phyloP scores from a whole-genome alignment of 2,797 vertebrate genomes.

The Urocyon cinereoargenteus region DNA sequence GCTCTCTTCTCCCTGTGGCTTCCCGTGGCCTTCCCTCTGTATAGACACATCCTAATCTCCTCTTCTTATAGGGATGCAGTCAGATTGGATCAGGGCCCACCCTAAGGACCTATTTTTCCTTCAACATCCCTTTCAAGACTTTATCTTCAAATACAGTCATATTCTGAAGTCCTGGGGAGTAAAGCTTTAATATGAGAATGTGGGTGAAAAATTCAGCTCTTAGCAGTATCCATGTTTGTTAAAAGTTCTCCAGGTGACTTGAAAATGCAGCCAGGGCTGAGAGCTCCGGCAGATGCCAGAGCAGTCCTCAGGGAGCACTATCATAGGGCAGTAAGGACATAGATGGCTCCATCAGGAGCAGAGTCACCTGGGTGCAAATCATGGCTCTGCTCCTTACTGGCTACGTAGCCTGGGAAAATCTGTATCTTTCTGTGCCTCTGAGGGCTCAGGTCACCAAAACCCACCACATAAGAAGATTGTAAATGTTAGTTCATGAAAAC shows the following conservation, averaged over 20 bases:
- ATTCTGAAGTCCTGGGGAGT: not conserved
- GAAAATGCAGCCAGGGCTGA: too few species aligned
- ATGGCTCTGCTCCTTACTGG: not conserved
- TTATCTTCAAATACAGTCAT: not conserved
- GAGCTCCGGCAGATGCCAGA: too few species aligned
- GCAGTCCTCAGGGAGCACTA: accelerated
- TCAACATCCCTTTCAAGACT: not conserved
- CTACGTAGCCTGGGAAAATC: not conserved
- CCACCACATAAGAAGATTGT: accelerated
- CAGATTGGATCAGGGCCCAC: not conserved
- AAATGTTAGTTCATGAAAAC: not conserved
- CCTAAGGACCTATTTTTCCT: not conserved
- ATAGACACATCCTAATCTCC: not conserved
- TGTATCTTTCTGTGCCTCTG: not conserved
- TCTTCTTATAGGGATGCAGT: not conserved
- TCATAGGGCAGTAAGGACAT: accelerated
- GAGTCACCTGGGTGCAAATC: accelerated
- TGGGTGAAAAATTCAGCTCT: too few species aligned
- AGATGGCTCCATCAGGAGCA: accelerated
- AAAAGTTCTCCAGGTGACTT: not conserved
- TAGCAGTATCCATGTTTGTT: not conserved
- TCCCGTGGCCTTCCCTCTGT: not conserved
- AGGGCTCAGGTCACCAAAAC: not conserved
- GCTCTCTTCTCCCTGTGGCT: not conserved
- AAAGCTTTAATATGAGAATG: not conserved